Evolutionary conservation across 2,797 vertebrate genomes (phyloP).

Genomic region (Mus caroli): DNA sequence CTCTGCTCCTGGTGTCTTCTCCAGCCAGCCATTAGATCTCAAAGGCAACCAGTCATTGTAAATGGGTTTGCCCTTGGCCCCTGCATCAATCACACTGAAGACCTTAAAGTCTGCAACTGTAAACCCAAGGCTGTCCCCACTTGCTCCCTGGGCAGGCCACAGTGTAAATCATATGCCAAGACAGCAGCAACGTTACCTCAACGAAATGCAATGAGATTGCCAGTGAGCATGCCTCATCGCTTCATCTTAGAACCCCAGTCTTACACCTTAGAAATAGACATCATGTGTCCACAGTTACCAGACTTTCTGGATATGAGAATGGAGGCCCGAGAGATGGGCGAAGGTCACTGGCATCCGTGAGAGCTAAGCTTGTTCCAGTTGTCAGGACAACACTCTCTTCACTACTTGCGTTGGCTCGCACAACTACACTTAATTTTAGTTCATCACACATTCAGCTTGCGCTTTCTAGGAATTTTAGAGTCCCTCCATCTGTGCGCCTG

Average conservation of each 20-base stretch:
- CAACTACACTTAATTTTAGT: conserved; percentile 84
- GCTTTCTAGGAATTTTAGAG: conserved; percentile 85
- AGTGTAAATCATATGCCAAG: background rate
- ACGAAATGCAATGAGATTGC: conserved; percentile 71
- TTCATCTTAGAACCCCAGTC: background rate
- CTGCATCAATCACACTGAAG: background rate
- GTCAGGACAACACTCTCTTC: background rate
- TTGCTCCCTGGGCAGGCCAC: background rate
- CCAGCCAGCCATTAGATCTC: background rate
- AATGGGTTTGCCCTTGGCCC: conserved; percentile 49
- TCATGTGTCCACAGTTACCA: background rate
- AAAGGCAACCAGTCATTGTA: background rate
- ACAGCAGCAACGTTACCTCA: conserved; percentile 69
- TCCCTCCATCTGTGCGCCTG: conserved; percentile 79
- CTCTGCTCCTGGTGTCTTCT: background rate
- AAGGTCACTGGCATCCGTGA: background rate
- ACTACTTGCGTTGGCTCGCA: conserved; percentile 6
- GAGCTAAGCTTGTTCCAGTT: background rate
- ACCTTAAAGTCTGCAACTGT: background rate
- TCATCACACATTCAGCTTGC: conserved; percentile 80
- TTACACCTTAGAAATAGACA: background rate
- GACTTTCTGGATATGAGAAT: background rate
- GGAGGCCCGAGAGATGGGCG: background rate
- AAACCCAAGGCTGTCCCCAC: conserved; percentile 2
- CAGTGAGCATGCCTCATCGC: conserved; percentile 67